phyloP scores from a whole-genome alignment of 2,797 vertebrate genomes.

The Pygocentrus nattereri region DNA sequence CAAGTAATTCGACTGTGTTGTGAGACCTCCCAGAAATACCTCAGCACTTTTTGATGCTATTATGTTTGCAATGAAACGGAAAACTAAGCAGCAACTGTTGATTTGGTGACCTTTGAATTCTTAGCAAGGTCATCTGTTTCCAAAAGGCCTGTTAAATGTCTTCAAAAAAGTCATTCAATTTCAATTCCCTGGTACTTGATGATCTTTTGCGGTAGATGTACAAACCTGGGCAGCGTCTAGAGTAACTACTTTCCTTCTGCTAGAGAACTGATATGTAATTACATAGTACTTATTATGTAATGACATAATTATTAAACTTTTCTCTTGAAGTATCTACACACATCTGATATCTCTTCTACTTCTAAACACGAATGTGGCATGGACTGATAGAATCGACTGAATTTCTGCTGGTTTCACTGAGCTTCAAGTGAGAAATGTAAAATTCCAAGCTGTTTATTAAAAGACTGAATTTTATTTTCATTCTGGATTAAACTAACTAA shows the following conservation, averaged over 20 bases:
- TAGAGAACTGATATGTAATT: not conserved
- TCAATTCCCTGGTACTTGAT: no score
- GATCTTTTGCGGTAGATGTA: no score
- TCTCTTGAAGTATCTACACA: no score
- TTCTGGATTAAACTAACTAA: conserved; percentile 12
- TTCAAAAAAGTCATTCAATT: no score
- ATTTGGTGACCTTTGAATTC: not conserved
- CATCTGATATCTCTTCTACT: no score
- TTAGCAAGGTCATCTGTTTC: no score
- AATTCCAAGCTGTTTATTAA: not conserved
- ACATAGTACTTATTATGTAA: not conserved
- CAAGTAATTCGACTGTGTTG: not conserved
- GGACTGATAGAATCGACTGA: not conserved
- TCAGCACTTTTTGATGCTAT: not conserved
- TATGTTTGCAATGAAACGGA: not conserved
- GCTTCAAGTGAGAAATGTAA: not conserved
- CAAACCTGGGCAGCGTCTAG: not conserved
- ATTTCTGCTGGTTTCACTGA: not conserved
- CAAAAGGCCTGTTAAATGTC: no score
- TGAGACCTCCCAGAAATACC: not conserved
- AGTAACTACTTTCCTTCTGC: not conserved
- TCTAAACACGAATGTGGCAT: not conserved
- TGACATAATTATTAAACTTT: no score
- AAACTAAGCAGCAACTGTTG: not conserved
- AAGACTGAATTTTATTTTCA: not conserved